Conservation (phyloP, 2,797 vertebrate species). For the Hydrolagus colliei region DNA sequence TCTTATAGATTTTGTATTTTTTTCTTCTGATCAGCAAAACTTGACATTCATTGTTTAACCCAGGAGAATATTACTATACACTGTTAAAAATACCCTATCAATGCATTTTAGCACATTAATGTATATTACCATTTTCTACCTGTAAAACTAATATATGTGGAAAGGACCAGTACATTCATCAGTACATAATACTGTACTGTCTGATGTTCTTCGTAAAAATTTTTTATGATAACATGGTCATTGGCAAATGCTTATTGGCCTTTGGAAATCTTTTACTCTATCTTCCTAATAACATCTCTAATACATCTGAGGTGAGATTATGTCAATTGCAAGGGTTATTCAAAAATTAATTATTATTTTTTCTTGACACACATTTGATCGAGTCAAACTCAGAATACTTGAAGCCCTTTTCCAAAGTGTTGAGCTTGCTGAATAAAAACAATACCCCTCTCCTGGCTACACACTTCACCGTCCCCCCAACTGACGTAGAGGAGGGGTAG, state of each 20-base stretch:
- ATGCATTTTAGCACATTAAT: background rate
- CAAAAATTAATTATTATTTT: too few species aligned
- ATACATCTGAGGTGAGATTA: background rate
- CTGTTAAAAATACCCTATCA: background rate
- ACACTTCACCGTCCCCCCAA: too few species aligned
- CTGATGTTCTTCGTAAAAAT: background rate
- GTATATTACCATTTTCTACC: background rate
- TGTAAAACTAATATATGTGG: background rate
- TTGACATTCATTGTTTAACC: too few species aligned
- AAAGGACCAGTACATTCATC: background rate
- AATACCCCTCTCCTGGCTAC: too few species aligned
- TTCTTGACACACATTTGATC: too few species aligned
- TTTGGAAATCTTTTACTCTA: background rate
- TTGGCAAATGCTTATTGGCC: background rate
- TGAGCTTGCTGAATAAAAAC: too few species aligned
- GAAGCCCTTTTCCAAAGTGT: too few species aligned
- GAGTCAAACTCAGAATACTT: too few species aligned
- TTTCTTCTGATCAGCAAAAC: background rate
- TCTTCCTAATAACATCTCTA: background rate
- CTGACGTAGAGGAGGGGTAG: too few species aligned
- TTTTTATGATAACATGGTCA: background rate
- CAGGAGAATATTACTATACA: background rate
- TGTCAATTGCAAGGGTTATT: background rate
- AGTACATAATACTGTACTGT: background rate
- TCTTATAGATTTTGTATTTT: background rate